Percentiles rank a stretch among this genome's conserved stretches.
Conservation (phyloP, 2,797 vertebrate genomes). For the Pristis pectinata region DNA sequence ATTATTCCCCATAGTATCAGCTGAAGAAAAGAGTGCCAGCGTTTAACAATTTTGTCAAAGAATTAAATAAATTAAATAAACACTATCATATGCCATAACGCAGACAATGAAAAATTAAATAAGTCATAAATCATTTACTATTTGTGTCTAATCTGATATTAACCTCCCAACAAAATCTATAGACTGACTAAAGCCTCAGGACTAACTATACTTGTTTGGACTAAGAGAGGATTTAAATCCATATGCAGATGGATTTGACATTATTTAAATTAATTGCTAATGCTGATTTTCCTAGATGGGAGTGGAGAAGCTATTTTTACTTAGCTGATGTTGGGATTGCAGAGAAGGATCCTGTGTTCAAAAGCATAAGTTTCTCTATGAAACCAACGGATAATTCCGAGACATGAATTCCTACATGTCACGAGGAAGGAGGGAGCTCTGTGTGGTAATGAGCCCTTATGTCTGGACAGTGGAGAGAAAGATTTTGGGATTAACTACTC, state of each 20-base stretch:
- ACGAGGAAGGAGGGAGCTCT: background rate
- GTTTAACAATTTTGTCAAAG: constrained; percentile 31
- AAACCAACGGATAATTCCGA: background rate
- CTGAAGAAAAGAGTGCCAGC: background rate
- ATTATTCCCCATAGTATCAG: background rate
- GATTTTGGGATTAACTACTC: too few species aligned
- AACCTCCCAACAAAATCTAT: background rate
- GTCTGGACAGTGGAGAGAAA: background rate
- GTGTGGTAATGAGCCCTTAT: background rate
- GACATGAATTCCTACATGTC: background rate
- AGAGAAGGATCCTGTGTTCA: background rate
- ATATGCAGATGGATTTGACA: background rate
- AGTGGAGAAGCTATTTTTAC: background rate
- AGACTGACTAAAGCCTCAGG: background rate
- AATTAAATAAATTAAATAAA: constrained; percentile 24
- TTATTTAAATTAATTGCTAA: constrained; percentile 2
- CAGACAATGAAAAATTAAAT: constrained; percentile 20
- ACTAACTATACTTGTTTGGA: background rate
- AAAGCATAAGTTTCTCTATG: background rate
- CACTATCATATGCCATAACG: background rate
- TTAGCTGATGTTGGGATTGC: background rate
- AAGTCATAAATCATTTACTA: background rate
- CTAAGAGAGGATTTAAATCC: background rate
- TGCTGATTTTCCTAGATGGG: background rate
- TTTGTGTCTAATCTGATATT: background rate